A percentile compares a stretch with the other conserved stretches of the same genome.
Evolutionary conservation across 2,888 invertebrate species (phyloP).

Genomic region (Ormyrus nitidulus): DNA sequence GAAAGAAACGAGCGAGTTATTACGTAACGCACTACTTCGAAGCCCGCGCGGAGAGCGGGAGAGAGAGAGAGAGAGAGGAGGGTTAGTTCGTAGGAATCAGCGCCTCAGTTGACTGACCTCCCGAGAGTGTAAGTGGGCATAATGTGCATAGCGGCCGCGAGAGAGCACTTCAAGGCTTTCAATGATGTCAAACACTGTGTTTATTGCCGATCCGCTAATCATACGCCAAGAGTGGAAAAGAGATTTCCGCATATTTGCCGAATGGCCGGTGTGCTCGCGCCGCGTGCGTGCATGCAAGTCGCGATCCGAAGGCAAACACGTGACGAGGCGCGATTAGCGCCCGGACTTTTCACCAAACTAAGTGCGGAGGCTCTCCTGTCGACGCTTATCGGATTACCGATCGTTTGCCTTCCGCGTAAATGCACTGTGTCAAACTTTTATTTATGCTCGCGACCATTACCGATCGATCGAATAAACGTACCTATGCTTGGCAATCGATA

Average conservation of each 20-base stretch:
- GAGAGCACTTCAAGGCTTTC: slow-evolving; percentile 10
- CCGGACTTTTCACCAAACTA: too few relatives aligned
- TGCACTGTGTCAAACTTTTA: too few relatives aligned
- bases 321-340: too few relatives aligned
- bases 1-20: slow-evolving; percentile 24
- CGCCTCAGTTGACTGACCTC: slow-evolving; percentile 34
- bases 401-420: too few relatives aligned
- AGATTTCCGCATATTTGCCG: not conserved
- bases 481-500: too few relatives aligned
- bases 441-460: too few relatives aligned
- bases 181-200: slow-evolving; percentile 2
- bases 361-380: too few relatives aligned
- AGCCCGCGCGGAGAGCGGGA: not conserved
- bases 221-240: not conserved
- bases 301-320: not conserved
- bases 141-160: not conserved
- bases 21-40: slow-evolving; percentile 25
- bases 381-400: too few relatives aligned
- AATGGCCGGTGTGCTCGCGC: slow-evolving; percentile 1
- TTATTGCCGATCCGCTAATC: slow-evolving; percentile 19
- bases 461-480: too few relatives aligned
- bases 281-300: slow-evolving; percentile 1
- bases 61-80: not conserved
- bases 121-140: not conserved
- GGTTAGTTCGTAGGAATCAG: not conserved